Percentiles rank a stretch among this genome's conserved stretches.
Evolutionary conservation across 2,797 vertebrate species (phyloP).

Genomic region (Masticophis lateralis): DNA sequence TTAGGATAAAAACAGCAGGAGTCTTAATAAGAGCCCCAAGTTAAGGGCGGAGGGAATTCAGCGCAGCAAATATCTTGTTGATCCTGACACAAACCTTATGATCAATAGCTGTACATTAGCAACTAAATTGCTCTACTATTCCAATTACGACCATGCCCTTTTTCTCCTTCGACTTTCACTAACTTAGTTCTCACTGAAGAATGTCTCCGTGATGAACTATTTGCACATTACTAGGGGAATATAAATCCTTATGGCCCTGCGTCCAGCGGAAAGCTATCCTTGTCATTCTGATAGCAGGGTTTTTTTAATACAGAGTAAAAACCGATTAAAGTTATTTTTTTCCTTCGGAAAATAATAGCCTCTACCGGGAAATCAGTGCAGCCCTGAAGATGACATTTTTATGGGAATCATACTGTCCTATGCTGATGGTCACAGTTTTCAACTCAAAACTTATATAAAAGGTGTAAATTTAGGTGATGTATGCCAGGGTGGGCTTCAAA

Average conservation of each 20-base stretch:
- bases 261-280: neutral
- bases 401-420: neutral
- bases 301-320: neutral
- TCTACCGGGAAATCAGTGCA: neutral
- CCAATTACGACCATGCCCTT: slow-evolving; percentile 8
- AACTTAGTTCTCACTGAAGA: neutral
- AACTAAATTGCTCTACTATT: neutral
- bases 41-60: neutral
- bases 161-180: slow-evolving; percentile 9
- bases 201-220: neutral
- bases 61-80: neutral
- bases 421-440: neutral
- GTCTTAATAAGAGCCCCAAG: neutral
- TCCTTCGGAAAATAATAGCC: neutral
- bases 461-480: neutral
- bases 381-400: neutral
- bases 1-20: neutral
- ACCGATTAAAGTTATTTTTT: neutral
- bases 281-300: neutral
- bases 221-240: neutral
- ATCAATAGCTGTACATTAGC: slow-evolving; percentile 19
- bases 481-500: too few relatives aligned
- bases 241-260: neutral
- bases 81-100: neutral
- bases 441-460: neutral